Percentiles rank a stretch among this genome's conserved stretches.
Conservation (phyloP, 2,888 invertebrate genomes). For the Cryptocheilus praepositus region DNA sequence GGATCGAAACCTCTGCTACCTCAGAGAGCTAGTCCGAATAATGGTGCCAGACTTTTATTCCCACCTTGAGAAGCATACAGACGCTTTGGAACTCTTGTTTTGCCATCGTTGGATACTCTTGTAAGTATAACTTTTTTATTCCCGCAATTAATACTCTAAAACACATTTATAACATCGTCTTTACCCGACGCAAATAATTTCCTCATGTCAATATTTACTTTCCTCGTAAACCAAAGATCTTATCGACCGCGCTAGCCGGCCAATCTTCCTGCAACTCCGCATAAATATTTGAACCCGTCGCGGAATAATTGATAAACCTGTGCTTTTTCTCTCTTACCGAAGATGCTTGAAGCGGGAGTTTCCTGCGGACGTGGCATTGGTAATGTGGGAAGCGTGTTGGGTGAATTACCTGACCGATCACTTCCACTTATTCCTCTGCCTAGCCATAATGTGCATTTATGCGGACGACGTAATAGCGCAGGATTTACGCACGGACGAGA, state of each 20-base stretch:
- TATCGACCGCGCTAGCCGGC: too few relatives aligned
- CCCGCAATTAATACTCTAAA: background rate
- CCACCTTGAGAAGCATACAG: conserved; percentile 88
- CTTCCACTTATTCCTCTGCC: conserved; percentile 95
- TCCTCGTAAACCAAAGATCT: too few relatives aligned
- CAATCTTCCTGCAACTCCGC: too few relatives aligned
- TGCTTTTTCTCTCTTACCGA: background rate
- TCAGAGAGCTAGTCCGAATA: conserved; percentile 90
- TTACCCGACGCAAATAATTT: too few relatives aligned
- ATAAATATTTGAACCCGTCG: too few relatives aligned
- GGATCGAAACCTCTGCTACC: conserved; percentile 92
- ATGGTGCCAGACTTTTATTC: conserved; percentile 94
- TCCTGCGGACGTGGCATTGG: conserved; percentile 89
- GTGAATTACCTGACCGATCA: conserved; percentile 96
- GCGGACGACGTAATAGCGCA: conserved; percentile 95
- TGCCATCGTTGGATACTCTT: conserved; percentile 96
- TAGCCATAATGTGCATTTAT: conserved; percentile 94
- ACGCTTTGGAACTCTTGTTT: conserved; percentile 92
- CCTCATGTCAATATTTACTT: too few relatives aligned
- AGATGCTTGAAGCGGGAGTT: conserved; percentile 95
- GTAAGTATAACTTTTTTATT: conserved; percentile 76
- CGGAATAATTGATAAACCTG: too few relatives aligned
- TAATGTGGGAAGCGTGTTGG: conserved; percentile 99
- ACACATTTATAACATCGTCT: too few relatives aligned
- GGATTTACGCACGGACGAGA: conserved; percentile 93